A percentile compares a stretch with the other conserved stretches of the same genome.
Conservation (phyloP, 2,888 invertebrate species). For the Dasysyrphus tricinctus region DNA sequence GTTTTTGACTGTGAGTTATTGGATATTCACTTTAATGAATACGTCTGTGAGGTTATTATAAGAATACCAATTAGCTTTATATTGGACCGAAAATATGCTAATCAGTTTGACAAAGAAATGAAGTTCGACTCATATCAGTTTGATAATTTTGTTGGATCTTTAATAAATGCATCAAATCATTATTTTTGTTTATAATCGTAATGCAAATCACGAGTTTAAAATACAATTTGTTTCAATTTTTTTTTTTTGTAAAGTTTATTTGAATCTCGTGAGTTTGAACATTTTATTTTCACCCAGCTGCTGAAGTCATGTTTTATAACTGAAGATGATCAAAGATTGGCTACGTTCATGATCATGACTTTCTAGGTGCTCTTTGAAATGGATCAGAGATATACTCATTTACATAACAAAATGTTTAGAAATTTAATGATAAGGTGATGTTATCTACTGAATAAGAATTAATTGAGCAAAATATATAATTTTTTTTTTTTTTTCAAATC, state of each 20-base stretch:
- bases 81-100: background rate
- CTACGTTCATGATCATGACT: background rate
- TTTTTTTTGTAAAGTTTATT: slow-evolving; percentile 11
- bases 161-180: slow-evolving; percentile 33
- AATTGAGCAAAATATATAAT: background rate
- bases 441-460: background rate
- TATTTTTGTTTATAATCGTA: background rate
- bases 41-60: background rate
- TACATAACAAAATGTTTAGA: background rate
- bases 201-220: slow-evolving; percentile 21
- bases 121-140: background rate
- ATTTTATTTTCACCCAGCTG: background rate
- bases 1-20: background rate
- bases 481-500: too few species aligned
- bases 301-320: slow-evolving; percentile 26
- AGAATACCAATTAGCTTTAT: slow-evolving; percentile 18
- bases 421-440: background rate
- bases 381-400: background rate
- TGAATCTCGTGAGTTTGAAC: slow-evolving; percentile 15
- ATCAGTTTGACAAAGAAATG: slow-evolving; percentile 4
- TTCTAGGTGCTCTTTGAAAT: background rate
- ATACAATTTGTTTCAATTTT: background rate
- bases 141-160: background rate
- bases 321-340: background rate
- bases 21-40: background rate